Evolutionary conservation across 2,113 vertebrate genomes (phyloP), one percentile per base, ranked within the genome.

Genomic region (Epinephelus fuscoguttatus): DNA sequence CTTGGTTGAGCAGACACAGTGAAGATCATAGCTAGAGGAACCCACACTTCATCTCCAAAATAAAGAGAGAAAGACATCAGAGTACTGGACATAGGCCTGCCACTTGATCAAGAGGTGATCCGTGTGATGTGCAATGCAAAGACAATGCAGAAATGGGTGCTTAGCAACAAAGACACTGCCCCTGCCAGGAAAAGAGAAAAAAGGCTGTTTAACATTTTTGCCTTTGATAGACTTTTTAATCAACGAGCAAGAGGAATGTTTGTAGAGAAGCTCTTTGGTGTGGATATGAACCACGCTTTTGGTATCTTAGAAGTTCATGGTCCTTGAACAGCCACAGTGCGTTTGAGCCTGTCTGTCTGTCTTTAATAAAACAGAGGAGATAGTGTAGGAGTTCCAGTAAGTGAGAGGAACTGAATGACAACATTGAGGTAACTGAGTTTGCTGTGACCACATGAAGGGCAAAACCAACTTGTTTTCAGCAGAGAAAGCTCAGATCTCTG

Each of bases 151-250:
- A 64, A 52, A 77, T 19, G 21, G 53, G 6, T 82, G 85, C 71
- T 50, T 69, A 66, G 79, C 69, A 81, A 77, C 62, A 84, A 21
- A 64, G 23, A 80, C 33, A 23, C 30, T 67, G 12, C n/a, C 21
- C 2, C 53, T 78, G 57, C 69, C 72, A 75, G 61, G 19, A 75
- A 67, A 60, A 25, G 12, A 3, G 23, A 68, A 12, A 12, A 13
- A 55, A 6, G n/a, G 4, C 33, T 55, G 71, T 61, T 72, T 23
- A 70, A 74, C 42, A 9, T 53, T 2, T 86, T 66, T 60, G 18
- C 15, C 76, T 73, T 56, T 55, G 37, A 77, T 76, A 3, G 15
- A 75, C 47, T 27, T 27, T 57, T 74, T 76, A 83, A 74, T 70
- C 30, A 71, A 61, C 4, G 2, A 60, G 25, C 12, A 15, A 47